Evolutionary conservation across 2,888 invertebrate species (phyloP).

Genomic region (Epinotia nisella): DNA sequence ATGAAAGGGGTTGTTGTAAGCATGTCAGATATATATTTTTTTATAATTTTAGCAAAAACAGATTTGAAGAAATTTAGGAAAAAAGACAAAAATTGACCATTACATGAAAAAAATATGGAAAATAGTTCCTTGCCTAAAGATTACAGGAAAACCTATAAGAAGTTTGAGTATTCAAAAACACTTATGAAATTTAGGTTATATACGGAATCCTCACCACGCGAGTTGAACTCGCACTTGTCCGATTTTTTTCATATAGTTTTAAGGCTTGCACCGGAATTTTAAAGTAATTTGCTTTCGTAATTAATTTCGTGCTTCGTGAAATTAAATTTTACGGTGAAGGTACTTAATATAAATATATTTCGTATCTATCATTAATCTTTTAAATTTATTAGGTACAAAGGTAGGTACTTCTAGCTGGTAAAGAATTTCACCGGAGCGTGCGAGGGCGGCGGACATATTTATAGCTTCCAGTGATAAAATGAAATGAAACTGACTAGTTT

Average conservation of each 20-base stretch:
- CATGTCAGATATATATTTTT: too few species aligned
- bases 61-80: too few species aligned
- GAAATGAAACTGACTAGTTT: slow-evolving; percentile 65
- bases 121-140: too few species aligned
- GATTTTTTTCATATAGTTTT: slow-evolving; percentile 7
- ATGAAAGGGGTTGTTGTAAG: too few species aligned
- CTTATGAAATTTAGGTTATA: too few species aligned
- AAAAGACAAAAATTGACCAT: too few species aligned
- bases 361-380: slow-evolving; percentile 79
- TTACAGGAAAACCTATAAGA: too few species aligned
- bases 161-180: too few species aligned
- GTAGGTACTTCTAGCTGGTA: slow-evolving; percentile 66
- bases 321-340: slow-evolving; percentile 74
- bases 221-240: too few species aligned
- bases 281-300: slow-evolving; percentile 68
- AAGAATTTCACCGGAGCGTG: slow-evolving; percentile 65
- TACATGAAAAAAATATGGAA: too few species aligned
- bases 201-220: too few species aligned
- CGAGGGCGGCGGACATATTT: slow-evolving; percentile 77
- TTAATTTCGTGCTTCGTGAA: slow-evolving; percentile 74
- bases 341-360: slow-evolving; percentile 77
- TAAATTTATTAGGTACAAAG: slow-evolving; percentile 76
- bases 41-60: too few species aligned
- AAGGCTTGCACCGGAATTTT: not conserved
- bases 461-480: slow-evolving; percentile 73